Evolutionary conservation across 2,888 invertebrate species (phyloP), one percentile per base, ranked within the genome.

Genomic region (Electrophaes corylata): DNA sequence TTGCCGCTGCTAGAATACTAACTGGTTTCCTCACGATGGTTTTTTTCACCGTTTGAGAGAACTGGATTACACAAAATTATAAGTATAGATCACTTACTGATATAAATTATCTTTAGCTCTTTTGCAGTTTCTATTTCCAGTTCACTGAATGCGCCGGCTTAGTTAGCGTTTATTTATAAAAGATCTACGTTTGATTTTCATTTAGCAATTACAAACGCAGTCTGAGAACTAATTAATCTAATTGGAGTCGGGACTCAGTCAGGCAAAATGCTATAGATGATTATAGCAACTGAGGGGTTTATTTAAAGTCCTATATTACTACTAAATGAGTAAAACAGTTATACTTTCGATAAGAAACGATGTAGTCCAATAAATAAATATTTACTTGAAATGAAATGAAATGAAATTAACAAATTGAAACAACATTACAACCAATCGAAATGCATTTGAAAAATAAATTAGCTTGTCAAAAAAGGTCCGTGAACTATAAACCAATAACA

Each of bases 401-500:
- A 20, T 20, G 20, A 20, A 20, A 4, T 5, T 33, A n/a, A 33
- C 12, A 33, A 45, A 45, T 33, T 46, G 46, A 18, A 33, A 44
- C 44, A n/a, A 33, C 33, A 33, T 6, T 45, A 4, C n/a, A 33
- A 19, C 33, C 11, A 39, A 39, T 39, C 11, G 18, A 39, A 39
- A 39, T 14, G 16, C 23, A 37, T 48, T 37, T 37, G 16, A 48
- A 12, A 26, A 37, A 26, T 12, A 39, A 23, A 39, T 48, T 26
- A 35, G 4, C 48, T 26, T 48, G 39, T 37, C 48, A 48, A 37
- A 23, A 19, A 23, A 20, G 14, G 50, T 41, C 43, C 20, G 11
- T 41, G 26, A 33, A 41, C 41, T 40, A 33, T 31, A 12, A 31
- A 19, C 49, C 39, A 49, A 49, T 43, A 33, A 23, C 41, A 20